phyloP scores from a whole-genome alignment of 2,888 invertebrate genomes.

The Carpatolechia fugitivella region DNA sequence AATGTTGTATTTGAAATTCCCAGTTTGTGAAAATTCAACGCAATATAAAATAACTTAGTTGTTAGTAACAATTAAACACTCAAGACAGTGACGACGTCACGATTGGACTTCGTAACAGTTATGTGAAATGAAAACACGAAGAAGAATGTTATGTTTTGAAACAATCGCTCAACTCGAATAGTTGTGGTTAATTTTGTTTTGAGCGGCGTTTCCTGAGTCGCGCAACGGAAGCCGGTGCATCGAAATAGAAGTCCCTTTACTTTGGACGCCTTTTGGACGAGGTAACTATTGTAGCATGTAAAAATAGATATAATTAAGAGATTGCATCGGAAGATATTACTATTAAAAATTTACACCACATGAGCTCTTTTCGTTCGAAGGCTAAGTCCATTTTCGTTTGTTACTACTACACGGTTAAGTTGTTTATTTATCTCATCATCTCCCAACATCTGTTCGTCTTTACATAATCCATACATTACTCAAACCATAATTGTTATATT shows the following conservation, averaged over 20 bases:
- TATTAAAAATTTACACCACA: too few relatives aligned
- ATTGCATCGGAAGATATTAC: too few relatives aligned
- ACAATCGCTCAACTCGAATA: slow-evolving; percentile 39
- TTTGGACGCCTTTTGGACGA: slow-evolving; percentile 34
- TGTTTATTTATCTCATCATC: slow-evolving; percentile 30
- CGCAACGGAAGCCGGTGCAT: slow-evolving; percentile 51
- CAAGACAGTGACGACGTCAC: not conserved
- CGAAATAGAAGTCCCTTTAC: slow-evolving; percentile 54
- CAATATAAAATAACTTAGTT: not conserved
- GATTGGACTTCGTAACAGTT: not conserved
- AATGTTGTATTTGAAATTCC: too few relatives aligned
- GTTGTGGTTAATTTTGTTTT: slow-evolving; percentile 49
- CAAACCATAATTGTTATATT: slow-evolving; percentile 3
- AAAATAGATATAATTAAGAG: too few relatives aligned
- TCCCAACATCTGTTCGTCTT: slow-evolving; percentile 13
- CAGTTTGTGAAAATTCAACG: too few relatives aligned
- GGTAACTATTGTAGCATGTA: slow-evolving; percentile 46
- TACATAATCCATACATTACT: not conserved
- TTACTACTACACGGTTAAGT: slow-evolving; percentile 20
- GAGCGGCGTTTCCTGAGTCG: slow-evolving; percentile 56
- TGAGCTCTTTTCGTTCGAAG: too few relatives aligned
- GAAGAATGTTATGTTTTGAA: slow-evolving; percentile 40
- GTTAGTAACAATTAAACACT: not conserved
- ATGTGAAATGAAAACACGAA: slow-evolving; percentile 33
- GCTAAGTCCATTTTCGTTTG: too few relatives aligned